These are phyloP conservation scores for Peucedramus taeniatus DNA, from an alignment of 2,113 vertebrate species.

Conservation along the genomic window DNA sequence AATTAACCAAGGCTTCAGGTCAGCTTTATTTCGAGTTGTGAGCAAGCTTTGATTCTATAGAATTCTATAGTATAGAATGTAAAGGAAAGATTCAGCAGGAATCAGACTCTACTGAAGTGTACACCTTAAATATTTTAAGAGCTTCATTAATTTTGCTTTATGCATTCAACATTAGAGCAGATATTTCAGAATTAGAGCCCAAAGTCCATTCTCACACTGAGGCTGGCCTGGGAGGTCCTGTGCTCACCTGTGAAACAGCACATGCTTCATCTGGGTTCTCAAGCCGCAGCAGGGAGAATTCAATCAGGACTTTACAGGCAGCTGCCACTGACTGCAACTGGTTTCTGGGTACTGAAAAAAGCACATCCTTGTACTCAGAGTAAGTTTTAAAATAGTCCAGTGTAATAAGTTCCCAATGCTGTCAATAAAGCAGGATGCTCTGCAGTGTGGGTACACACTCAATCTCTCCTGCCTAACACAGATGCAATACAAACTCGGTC, in stretches of 20 bases:
- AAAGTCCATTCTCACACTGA: neutral
- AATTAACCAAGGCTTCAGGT: neutral
- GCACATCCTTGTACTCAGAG: neutral
- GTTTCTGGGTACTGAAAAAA: slow-evolving; percentile 88
- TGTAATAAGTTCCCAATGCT: neutral
- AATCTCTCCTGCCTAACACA: neutral
- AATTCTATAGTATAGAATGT: neutral
- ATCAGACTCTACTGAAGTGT: neutral
- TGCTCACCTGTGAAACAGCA: slow-evolving; percentile 93
- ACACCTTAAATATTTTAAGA: neutral
- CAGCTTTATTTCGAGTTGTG: neutral
- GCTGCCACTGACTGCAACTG: slow-evolving; percentile 93
- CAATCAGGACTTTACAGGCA: slow-evolving; percentile 97
- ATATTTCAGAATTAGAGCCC: neutral
- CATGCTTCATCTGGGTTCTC: slow-evolving; percentile 98
- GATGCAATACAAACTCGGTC: neutral
- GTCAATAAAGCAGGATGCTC: neutral
- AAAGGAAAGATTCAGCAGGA: neutral
- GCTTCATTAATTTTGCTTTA: neutral
- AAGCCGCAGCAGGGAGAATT: slow-evolving; percentile 92
- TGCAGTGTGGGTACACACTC: neutral
- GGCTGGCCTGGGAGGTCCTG: neutral
- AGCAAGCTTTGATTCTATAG: neutral
- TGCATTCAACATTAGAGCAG: neutral
- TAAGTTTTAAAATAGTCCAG: neutral